phyloP scores from a whole-genome alignment of 2,113 vertebrate species.

The Muntiacus muntjak region DNA sequence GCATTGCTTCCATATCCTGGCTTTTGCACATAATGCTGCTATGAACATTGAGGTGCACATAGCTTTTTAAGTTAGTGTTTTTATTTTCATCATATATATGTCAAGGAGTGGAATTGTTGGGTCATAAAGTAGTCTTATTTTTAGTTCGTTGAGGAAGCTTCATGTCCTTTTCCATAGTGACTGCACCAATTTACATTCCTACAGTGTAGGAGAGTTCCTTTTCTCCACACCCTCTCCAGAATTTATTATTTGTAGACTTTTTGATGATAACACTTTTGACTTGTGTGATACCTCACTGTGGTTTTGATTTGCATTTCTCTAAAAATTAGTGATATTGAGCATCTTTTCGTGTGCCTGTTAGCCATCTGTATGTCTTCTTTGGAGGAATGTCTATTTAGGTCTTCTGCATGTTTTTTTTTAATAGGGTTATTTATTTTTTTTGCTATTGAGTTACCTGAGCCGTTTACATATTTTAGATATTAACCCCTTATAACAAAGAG shows the following conservation, averaged over 20 bases:
- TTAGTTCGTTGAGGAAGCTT: background rate
- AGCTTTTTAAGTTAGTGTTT: background rate
- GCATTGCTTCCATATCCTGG: background rate
- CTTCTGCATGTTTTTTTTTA: background rate
- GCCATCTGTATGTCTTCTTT: background rate
- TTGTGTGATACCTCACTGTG: background rate
- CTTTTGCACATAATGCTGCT: background rate
- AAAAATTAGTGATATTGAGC: background rate
- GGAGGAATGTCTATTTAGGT: background rate
- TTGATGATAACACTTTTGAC: background rate
- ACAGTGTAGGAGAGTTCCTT: background rate
- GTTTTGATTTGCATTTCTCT: background rate
- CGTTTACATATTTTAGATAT: background rate
- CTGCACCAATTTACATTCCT: background rate
- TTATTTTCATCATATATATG: background rate
- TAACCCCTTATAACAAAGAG: background rate
- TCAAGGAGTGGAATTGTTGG: background rate
- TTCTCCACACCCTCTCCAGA: background rate
- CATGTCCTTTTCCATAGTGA: background rate
- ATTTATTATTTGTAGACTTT: background rate
- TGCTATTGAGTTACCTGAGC: background rate
- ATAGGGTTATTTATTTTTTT: background rate
- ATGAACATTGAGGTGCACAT: background rate
- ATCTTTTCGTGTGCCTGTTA: background rate
- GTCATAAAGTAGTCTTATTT: background rate